Conservation (phyloP, 2,797 vertebrate genomes). For the Meriones psammophilus region DNA sequence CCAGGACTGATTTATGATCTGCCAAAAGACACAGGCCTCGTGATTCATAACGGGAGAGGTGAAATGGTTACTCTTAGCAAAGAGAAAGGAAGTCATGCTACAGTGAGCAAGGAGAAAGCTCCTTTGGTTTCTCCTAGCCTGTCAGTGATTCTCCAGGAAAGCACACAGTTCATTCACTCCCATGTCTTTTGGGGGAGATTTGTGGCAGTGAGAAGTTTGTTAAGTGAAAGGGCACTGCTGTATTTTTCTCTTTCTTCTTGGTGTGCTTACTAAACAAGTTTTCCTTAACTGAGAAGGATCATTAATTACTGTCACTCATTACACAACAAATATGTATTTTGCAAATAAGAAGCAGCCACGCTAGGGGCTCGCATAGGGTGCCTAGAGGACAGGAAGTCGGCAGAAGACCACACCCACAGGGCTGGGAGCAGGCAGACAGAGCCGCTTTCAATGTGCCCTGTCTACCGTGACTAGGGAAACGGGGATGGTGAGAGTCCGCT, state of each 20-base stretch:
- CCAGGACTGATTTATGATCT: slow-evolving; percentile 92
- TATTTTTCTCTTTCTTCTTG: slow-evolving; percentile 78
- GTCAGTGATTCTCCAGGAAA: background rate
- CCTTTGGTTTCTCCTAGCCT: background rate
- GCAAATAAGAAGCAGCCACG: slow-evolving; percentile 82
- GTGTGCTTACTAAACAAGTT: slow-evolving; percentile 87
- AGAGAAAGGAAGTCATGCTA: slow-evolving; percentile 41
- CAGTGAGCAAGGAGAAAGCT: background rate
- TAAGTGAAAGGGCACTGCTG: slow-evolving; percentile 61
- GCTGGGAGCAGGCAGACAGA: background rate
- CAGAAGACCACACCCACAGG: background rate
- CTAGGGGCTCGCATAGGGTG: slow-evolving; percentile 65
- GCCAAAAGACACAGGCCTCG: slow-evolving; percentile 89
- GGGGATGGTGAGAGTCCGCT: background rate
- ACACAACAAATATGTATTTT: slow-evolving; percentile 88
- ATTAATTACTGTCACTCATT: slow-evolving; percentile 87
- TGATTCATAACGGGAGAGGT: slow-evolving; percentile 89
- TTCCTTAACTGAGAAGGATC: slow-evolving; percentile 79
- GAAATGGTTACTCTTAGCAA: slow-evolving; percentile 81
- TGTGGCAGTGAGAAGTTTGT: slow-evolving; percentile 78
- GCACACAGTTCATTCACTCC: background rate
- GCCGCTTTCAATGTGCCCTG: background rate
- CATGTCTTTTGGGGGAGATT: background rate
- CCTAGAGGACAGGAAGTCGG: slow-evolving; percentile 40
- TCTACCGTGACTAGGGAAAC: background rate